Conservation (phyloP, 1,140 invertebrate genomes). For the Drosophila pachea region DNA sequence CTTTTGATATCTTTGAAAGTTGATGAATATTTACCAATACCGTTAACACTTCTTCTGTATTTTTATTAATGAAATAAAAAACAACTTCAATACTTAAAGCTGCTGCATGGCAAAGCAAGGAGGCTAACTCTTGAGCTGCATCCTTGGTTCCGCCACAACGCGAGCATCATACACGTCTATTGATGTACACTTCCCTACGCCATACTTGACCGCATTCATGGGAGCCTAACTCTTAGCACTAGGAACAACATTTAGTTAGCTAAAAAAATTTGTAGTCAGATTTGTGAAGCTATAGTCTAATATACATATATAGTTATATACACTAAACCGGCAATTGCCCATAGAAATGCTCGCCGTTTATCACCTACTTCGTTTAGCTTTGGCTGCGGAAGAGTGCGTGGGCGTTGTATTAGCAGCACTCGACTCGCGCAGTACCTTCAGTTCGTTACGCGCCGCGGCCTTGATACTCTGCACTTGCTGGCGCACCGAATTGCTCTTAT, state of each 20-base stretch:
- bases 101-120: conserved; percentile 7
- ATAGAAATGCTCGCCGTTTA: conserved; percentile 19
- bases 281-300: conserved; percentile 23
- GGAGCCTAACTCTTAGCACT: conserved; percentile 42
- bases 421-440: conserved; percentile 65
- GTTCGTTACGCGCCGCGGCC: conserved; percentile 54
- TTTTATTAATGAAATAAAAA: conserved; percentile 50
- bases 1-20: too few species aligned
- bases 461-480: conserved; percentile 71
- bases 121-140: background rate
- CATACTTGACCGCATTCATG: too few species aligned
- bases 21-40: background rate
- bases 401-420: conserved; percentile 20
- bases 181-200: background rate
- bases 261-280: conserved; percentile 36
- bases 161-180: too few species aligned
- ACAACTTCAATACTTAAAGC: conserved; percentile 54
- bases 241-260: conserved; percentile 58
- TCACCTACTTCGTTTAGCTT: conserved; percentile 69
- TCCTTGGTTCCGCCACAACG: background rate
- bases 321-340: conserved; percentile 32
- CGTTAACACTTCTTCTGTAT: conserved; percentile 3
- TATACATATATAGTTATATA: conserved; percentile 47
- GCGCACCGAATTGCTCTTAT: conserved; percentile 59
- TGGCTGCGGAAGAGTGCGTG: conserved; percentile 18